phyloP scores from a whole-genome alignment of 2,113 vertebrate genomes.

The Mystacornis crossleyi region DNA sequence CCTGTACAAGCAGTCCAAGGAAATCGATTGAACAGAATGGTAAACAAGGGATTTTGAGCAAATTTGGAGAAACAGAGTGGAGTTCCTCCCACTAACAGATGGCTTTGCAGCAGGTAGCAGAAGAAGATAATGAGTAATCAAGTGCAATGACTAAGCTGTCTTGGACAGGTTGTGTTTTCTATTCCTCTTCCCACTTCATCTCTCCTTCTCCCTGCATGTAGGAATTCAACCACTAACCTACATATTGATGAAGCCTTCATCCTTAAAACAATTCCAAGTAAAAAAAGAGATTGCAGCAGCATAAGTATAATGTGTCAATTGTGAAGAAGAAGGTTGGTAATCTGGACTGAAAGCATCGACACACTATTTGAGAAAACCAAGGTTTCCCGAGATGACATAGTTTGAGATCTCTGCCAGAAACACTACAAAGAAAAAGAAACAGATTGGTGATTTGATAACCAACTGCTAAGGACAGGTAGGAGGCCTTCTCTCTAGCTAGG shows the following conservation, averaged over 20 bases:
- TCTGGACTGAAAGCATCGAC: background rate
- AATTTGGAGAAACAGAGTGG: background rate
- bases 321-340: background rate
- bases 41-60: conserved; percentile 12
- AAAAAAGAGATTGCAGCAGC: background rate
- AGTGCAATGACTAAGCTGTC: conserved; percentile 55
- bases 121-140: conserved; percentile 58
- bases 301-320: background rate
- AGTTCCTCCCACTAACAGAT: conserved; percentile 45
- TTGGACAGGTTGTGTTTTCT: conserved; percentile 46
- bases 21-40: background rate
- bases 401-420: background rate
- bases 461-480: conserved; percentile 9
- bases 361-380: background rate
- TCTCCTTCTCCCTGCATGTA: background rate
- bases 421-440: background rate
- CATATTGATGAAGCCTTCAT: background rate
- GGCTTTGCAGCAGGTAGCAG: conserved; percentile 64
- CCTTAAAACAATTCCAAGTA: background rate
- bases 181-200: background rate
- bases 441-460: conserved; percentile 41
- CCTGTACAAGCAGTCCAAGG: background rate
- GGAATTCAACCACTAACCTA: conserved; percentile 4
- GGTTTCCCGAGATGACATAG: background rate
- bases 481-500: background rate